Percentiles rank a stretch among this genome's conserved stretches.
Evolutionary conservation across 2,113 vertebrate genomes (phyloP).

Genomic region (Mormyrus lacerda): DNA sequence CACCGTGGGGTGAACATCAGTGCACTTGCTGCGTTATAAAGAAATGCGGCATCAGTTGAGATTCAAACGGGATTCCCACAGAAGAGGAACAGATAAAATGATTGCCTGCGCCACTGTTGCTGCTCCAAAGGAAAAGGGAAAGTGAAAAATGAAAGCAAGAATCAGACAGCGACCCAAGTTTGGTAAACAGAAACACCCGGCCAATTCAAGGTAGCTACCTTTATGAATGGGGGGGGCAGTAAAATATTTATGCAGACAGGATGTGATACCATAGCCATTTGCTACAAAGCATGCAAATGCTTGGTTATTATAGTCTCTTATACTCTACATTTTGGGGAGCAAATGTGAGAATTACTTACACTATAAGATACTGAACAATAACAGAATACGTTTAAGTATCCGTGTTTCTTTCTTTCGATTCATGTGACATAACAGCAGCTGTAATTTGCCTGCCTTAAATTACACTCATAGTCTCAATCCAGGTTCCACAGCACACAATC

Average conservation of each 20-base stretch:
- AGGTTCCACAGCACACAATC: background rate
- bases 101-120: background rate
- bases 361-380: background rate
- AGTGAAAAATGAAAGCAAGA: background rate
- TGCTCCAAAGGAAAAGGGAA: background rate
- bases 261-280: background rate
- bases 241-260: slow-evolving; percentile 1
- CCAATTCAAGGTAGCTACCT: background rate
- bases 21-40: background rate
- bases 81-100: background rate
- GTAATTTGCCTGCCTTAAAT: background rate
- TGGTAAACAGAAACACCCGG: background rate
- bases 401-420: background rate
- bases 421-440: background rate
- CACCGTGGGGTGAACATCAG: background rate
- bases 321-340: background rate
- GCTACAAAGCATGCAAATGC: background rate
- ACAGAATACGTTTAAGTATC: background rate
- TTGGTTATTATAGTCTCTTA: background rate
- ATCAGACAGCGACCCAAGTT: background rate
- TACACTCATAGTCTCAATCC: background rate
- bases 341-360: background rate
- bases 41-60: background rate
- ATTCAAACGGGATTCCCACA: background rate
- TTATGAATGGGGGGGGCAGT: background rate